These are phyloP conservation scores for Martes flavigula DNA, from an alignment of 2,797 vertebrate species.

Conservation along the genomic window DNA sequence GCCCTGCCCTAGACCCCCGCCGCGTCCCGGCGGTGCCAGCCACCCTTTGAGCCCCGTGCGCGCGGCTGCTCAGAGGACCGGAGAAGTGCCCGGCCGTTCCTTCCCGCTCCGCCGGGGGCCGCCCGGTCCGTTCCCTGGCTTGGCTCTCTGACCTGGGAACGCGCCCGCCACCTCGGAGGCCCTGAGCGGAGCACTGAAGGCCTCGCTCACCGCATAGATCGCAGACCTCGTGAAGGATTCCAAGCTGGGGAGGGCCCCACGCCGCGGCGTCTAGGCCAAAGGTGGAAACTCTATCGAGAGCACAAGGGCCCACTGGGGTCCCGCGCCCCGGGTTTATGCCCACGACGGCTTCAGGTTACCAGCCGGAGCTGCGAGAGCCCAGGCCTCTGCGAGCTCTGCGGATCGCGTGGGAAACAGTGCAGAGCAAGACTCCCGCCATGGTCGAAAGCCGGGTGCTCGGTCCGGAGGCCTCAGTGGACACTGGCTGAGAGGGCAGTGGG, in stretches of 20 bases:
- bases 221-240: background rate
- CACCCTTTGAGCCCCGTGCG: background rate
- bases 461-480: no score
- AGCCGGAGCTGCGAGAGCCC: background rate
- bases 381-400: background rate
- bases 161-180: rapidly evolving
- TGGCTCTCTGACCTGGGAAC: background rate
- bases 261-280: background rate
- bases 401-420: background rate
- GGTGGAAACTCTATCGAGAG: background rate
- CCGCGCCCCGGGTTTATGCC: background rate
- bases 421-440: background rate
- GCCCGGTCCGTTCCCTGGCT: background rate
- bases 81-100: background rate
- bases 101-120: background rate
- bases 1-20: rapidly evolving
- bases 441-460: background rate
- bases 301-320: background rate
- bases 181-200: background rate
- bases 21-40: background rate
- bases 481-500: background rate
- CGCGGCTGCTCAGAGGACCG: background rate
- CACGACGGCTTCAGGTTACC: background rate
- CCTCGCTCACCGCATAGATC: rapidly evolving
- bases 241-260: background rate